Percentiles rank a stretch among this genome's conserved stretches.
Conservation (phyloP, 2,888 invertebrate genomes). For the Laspeyria flexula region DNA sequence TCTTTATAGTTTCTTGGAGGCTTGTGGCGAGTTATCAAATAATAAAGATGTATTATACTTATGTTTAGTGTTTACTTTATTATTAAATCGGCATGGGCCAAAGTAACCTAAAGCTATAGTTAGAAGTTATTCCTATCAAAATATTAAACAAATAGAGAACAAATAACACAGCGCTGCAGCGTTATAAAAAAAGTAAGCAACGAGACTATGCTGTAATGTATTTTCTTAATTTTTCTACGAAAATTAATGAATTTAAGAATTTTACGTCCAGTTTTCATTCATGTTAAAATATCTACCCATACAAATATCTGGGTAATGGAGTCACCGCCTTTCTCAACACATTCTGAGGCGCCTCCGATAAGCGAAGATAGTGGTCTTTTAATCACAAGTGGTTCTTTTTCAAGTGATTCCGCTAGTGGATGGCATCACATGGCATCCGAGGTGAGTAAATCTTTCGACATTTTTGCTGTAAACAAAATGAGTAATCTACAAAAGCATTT, state of each 20-base stretch:
- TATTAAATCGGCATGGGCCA: too few relatives aligned
- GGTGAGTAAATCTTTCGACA: slow-evolving; percentile 69
- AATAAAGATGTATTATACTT: too few relatives aligned
- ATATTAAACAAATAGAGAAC: too few relatives aligned
- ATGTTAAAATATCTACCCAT: slow-evolving; percentile 48
- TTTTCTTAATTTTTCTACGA: slow-evolving; percentile 47
- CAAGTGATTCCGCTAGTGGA: slow-evolving; percentile 90
- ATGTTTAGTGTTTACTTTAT: too few relatives aligned
- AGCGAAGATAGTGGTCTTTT: slow-evolving; percentile 92
- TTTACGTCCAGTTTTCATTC: slow-evolving; percentile 57
- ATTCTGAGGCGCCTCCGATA: slow-evolving; percentile 90
- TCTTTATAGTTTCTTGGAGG: too few relatives aligned
- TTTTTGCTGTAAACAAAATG: not conserved
- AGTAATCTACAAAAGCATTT: too few relatives aligned
- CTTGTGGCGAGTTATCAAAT: too few relatives aligned
- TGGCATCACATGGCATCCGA: slow-evolving; percentile 89
- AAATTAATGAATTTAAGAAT: slow-evolving; percentile 47
- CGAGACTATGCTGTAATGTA: slow-evolving; percentile 20
- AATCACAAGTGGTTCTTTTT: slow-evolving; percentile 90
- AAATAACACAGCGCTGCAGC: too few relatives aligned
- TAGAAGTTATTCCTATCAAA: too few relatives aligned
- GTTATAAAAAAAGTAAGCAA: slow-evolving; percentile 1
- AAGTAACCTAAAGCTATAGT: too few relatives aligned
- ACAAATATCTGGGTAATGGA: slow-evolving; percentile 85
- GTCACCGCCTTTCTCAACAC: slow-evolving; percentile 91